A percentile compares a stretch with the other conserved stretches of the same genome.
Evolutionary conservation across 2,888 invertebrate genomes (phyloP).

Genomic region (Pseudococcus viburni): DNA sequence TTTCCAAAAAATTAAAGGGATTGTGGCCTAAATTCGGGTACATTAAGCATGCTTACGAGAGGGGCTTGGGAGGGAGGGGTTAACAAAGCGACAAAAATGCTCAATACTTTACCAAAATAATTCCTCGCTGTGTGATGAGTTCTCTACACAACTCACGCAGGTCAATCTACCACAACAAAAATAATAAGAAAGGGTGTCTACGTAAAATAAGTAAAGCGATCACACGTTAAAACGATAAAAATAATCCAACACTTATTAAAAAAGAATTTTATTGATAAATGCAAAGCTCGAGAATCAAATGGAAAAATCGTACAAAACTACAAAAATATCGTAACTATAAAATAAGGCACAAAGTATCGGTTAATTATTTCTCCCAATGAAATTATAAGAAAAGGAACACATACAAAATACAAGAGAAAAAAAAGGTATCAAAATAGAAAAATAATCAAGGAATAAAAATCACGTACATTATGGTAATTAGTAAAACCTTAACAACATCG

Average conservation of each 20-base stretch:
- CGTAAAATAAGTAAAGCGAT: not conserved
- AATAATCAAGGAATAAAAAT: slow-evolving; percentile 20
- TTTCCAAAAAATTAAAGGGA: not conserved
- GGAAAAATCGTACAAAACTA: slow-evolving; percentile 17
- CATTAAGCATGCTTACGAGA: not conserved
- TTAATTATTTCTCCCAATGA: not conserved
- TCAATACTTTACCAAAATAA: not conserved
- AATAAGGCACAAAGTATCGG: slow-evolving; percentile 20
- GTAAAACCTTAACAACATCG: not conserved
- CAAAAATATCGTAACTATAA: slow-evolving; percentile 18
- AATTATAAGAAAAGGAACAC: slow-evolving; percentile 3
- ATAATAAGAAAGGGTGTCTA: not conserved
- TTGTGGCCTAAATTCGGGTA: not conserved
- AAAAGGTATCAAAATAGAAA: too few relatives aligned
- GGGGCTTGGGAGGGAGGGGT: not conserved
- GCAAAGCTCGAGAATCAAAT: not conserved
- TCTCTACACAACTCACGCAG: slow-evolving; percentile 10
- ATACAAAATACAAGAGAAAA: not conserved
- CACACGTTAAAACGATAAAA: not conserved
- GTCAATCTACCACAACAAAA: slow-evolving; percentile 10
- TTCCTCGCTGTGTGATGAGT: not conserved
- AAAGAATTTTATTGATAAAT: not conserved
- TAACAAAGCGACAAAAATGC: not conserved
- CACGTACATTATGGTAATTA: slow-evolving; percentile 7
- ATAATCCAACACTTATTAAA: not conserved